These are phyloP conservation scores for Caenorhabditis panamensis DNA, from an alignment of 2,888 invertebrate genomes.

Conservation along the genomic window DNA sequence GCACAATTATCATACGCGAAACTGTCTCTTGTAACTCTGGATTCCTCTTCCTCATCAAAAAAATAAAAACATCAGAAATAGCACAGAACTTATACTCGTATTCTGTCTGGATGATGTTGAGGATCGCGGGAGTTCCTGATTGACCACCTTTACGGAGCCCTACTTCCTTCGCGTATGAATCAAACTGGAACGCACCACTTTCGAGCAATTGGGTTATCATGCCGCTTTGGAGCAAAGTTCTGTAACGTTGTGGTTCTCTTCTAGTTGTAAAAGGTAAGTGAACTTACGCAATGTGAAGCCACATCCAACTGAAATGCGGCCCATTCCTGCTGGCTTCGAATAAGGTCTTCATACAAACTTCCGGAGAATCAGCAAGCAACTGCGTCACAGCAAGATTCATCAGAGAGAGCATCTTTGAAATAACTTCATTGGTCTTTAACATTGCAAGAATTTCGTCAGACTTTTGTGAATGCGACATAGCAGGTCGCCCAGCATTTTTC, in stretches of 20 bases:
- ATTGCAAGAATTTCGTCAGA: constrained; percentile 34
- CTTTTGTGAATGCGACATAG: constrained; percentile 33
- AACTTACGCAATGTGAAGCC: constrained; percentile 69
- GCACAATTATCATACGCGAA: constrained; percentile 53
- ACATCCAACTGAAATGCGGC: constrained; percentile 69
- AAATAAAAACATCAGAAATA: constrained; percentile 67
- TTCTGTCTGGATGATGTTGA: constrained; percentile 54
- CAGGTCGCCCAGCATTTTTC: constrained; percentile 64
- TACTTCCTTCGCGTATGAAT: constrained; percentile 47
- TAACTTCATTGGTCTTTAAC: constrained; percentile 46
- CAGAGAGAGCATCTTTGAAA: constrained; percentile 43
- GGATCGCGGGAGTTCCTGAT: constrained; percentile 17
- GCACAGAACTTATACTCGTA: constrained; percentile 63
- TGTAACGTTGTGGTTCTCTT: constrained; percentile 30
- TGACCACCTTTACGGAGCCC: constrained; percentile 16
- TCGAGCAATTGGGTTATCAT: constrained; percentile 63
- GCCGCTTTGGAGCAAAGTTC: constrained; percentile 58
- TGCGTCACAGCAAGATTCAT: constrained; percentile 32
- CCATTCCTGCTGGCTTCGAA: constrained; percentile 67
- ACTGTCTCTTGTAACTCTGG: constrained; percentile 62
- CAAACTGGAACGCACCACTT: constrained; percentile 63
- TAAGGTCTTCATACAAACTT: constrained; percentile 62
- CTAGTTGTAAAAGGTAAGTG: not conserved
- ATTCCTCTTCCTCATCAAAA: constrained; percentile 60
- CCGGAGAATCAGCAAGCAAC: constrained; percentile 45